Evolutionary conservation across 2,797 vertebrate species (phyloP), one percentile per base, ranked within the genome.

Genomic region (Catostomus latipinnis): DNA sequence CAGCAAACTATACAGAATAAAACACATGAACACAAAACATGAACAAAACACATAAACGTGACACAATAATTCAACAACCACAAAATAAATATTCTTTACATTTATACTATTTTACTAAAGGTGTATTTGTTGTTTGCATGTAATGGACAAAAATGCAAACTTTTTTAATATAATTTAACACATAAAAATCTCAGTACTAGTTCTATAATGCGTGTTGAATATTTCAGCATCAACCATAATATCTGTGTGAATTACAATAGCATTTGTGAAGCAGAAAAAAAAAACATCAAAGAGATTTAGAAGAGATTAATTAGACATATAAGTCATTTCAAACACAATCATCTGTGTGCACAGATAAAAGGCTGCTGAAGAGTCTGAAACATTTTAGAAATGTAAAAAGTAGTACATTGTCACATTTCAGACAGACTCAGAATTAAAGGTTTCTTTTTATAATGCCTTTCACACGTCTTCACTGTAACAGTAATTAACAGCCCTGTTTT

Each of bases 341-440:
- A 34, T 22, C 11, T 10, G 5, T 9, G 70, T 49, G 49, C 10
- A 61, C 16, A 50, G 7, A 61, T n/a, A 50, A 50, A 6, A 11
- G 9, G 16, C 16, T n/a, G 71, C 5, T 3, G 16, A 61, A 22
- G 12, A 50, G 45, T 50, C 57, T 34, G 34, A 34, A 34, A 34
- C 2, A 8, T 73, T 60, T 73, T 9, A 73, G 48, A 71, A 1
- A 5, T 16, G 34, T 1, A 45, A 71, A 45, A 57, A 11, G 5
- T 48, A 45, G 6, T 53, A 16, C 49, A 58, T 45, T 74, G 18
- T 63, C 48, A 53, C 60, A 16, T 63, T 14, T 63, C 22, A 74
- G 72, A n/a, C 49, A 50, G 4, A 60, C 18, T 9, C 34, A 52
- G 11, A 52, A 16, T 16, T 16, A 2, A 63, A 74, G n/a, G 49